Percentiles rank a stretch among this genome's conserved stretches.
phyloP scores from a whole-genome alignment of 2,888 invertebrate genomes.

The Orthosia cruda region DNA sequence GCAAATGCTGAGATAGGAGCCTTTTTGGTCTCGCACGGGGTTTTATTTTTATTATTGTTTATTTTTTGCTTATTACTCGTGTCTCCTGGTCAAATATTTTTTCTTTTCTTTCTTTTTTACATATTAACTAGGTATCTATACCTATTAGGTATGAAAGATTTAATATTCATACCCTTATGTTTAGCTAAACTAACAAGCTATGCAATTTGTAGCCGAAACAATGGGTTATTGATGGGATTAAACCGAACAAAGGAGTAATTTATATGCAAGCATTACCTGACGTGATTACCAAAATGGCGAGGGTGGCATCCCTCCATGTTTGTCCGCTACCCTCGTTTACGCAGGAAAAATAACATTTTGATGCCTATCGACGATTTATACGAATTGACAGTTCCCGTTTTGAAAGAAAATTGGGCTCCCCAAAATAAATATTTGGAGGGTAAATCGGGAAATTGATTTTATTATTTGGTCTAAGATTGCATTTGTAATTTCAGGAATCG shows the following conservation, averaged over 20 bases:
- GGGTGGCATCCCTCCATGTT: slow-evolving; percentile 76
- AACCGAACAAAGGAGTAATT: slow-evolving; percentile 86
- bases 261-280: slow-evolving; percentile 90
- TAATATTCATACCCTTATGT: slow-evolving; percentile 19
- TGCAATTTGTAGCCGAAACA: slow-evolving; percentile 74
- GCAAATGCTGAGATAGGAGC: too few species aligned
- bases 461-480: slow-evolving; percentile 38
- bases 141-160: neutral
- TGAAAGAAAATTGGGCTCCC: slow-evolving; percentile 73
- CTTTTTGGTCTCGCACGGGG: too few species aligned
- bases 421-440: slow-evolving; percentile 68
- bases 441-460: slow-evolving; percentile 57
- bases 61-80: too few species aligned
- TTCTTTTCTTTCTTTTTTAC: too few species aligned
- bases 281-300: slow-evolving; percentile 86
- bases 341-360: slow-evolving; percentile 81
- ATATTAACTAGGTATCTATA: too few species aligned
- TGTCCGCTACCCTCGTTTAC: slow-evolving; percentile 77
- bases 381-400: slow-evolving; percentile 80
- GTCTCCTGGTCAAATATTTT: too few species aligned
- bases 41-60: too few species aligned
- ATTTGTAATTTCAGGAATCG: slow-evolving; percentile 34
- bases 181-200: slow-evolving; percentile 45
- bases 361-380: slow-evolving; percentile 83
- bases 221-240: slow-evolving; percentile 83